These are phyloP conservation scores for Pangasius krempfi DNA, from an alignment of 2,797 vertebrate genomes.

Conservation along the genomic window DNA sequence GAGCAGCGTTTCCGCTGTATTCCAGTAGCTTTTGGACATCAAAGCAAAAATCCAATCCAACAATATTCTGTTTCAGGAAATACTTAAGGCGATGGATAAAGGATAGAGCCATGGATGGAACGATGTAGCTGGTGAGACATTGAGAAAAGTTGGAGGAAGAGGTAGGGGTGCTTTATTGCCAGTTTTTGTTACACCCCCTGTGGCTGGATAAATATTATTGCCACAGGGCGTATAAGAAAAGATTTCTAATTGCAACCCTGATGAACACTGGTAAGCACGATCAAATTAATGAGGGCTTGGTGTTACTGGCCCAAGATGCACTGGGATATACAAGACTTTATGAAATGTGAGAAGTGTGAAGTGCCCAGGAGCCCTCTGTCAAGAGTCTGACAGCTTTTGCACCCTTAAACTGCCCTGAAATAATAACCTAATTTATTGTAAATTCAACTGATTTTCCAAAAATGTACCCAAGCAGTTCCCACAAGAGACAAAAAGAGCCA, in stretches of 20 bases:
- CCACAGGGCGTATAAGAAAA: not conserved
- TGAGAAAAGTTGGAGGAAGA: not conserved
- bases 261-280: not conserved
- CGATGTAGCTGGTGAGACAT: not conserved
- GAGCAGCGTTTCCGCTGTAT: constrained; percentile 7
- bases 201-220: not conserved
- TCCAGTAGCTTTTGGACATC: not conserved
- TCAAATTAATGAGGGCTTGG: not conserved
- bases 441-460: not conserved
- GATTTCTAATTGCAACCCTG: not conserved
- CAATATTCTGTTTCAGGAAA: not conserved
- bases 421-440: not conserved
- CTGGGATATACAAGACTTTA: not conserved
- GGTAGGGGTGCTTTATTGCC: not conserved
- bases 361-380: not conserved
- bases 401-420: not conserved
- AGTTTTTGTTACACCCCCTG: not conserved
- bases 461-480: not conserved
- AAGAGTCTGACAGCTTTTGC: not conserved
- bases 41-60: not conserved
- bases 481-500: not conserved
- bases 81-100: not conserved
- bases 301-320: not conserved
- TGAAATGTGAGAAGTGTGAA: not conserved
- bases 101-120: not conserved